A percentile compares a stretch with the other conserved stretches of the same genome.
Conservation (phyloP, 2,888 invertebrate genomes). For the Oxyteleia sp. region DNA sequence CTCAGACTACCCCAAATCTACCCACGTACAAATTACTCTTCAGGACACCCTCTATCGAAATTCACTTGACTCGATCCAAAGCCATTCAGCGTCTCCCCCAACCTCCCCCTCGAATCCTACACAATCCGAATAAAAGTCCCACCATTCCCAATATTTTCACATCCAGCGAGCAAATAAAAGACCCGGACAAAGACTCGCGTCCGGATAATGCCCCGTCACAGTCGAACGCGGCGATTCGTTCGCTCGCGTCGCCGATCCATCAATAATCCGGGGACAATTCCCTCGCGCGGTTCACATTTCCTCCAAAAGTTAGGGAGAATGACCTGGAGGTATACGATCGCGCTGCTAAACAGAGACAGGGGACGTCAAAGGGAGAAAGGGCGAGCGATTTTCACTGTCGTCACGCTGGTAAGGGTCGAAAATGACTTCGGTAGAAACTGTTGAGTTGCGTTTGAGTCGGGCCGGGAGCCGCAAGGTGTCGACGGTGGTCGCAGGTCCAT, state of each 20-base stretch:
- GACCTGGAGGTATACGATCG: conserved; percentile 1
- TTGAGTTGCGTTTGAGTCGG: conserved; percentile 34
- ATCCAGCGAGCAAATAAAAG: conserved; percentile 7
- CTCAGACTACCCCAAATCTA: too few relatives aligned
- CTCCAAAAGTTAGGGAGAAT: conserved; percentile 15
- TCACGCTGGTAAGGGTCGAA: conserved; percentile 53
- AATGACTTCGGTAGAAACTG: conserved; percentile 64
- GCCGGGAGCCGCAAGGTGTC: conserved; percentile 77
- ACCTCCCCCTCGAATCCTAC: too few relatives aligned
- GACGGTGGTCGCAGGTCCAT: conserved; percentile 80
- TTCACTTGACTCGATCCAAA: conserved; percentile 24
- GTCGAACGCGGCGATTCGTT: conserved; percentile 10
- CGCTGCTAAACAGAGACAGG: conserved; percentile 11
- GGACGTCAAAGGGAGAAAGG: conserved; percentile 13
- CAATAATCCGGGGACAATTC: conserved; percentile 10
- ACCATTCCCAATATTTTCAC: conserved; percentile 4
- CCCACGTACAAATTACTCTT: too few relatives aligned
- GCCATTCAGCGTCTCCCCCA: background rate
- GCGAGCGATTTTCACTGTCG: conserved; percentile 37
- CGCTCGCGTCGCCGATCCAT: conserved; percentile 7
- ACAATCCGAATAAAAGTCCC: background rate
- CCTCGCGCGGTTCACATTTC: conserved; percentile 20
- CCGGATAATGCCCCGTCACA: conserved; percentile 28
- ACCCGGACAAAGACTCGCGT: conserved; percentile 5
- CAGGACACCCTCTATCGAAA: background rate